Conservation (phyloP, 1,140 invertebrate species). For the Drosophila parvula region DNA sequence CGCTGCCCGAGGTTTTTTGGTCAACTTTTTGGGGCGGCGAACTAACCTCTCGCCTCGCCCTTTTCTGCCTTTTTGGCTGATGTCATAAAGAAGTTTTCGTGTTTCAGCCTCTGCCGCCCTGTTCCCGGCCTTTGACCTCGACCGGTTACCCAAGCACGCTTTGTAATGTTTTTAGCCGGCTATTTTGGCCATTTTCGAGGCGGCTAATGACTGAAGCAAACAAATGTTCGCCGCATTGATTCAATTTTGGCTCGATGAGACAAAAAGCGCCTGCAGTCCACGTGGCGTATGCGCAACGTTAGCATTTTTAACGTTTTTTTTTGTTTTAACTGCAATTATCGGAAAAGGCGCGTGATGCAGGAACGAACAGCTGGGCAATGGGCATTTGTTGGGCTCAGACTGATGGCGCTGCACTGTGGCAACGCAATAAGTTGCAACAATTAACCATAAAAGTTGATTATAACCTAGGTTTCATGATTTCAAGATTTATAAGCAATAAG, state of each 20-base stretch:
- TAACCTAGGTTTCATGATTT: too few species aligned
- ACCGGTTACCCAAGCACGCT: neutral
- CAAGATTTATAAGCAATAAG: neutral
- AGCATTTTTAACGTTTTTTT: conserved; percentile 29
- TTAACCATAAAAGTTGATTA: too few species aligned
- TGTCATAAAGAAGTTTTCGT: conserved; percentile 39
- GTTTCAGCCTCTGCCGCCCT: conserved; percentile 1
- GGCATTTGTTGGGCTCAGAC: conserved; percentile 42
- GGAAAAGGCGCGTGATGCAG: neutral
- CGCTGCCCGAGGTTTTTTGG: conserved; percentile 30
- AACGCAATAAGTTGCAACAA: neutral
- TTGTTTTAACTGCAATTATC: conserved; percentile 61
- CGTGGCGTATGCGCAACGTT: conserved; percentile 69
- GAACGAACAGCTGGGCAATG: neutral
- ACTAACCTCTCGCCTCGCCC: neutral
- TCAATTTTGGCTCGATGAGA: conserved; percentile 18
- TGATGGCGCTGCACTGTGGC: conserved; percentile 56
- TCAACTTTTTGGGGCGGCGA: conserved; percentile 33
- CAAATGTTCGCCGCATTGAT: conserved; percentile 27
- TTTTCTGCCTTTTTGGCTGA: conserved; percentile 10
- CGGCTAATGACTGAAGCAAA: conserved; percentile 35
- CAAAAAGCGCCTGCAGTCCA: conserved; percentile 50
- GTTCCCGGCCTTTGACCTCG: conserved; percentile 16
- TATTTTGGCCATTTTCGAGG: conserved; percentile 23
- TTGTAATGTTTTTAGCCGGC: conserved; percentile 9